phyloP scores from a whole-genome alignment of 2,888 invertebrate species.

The Cheilosia urbana region DNA sequence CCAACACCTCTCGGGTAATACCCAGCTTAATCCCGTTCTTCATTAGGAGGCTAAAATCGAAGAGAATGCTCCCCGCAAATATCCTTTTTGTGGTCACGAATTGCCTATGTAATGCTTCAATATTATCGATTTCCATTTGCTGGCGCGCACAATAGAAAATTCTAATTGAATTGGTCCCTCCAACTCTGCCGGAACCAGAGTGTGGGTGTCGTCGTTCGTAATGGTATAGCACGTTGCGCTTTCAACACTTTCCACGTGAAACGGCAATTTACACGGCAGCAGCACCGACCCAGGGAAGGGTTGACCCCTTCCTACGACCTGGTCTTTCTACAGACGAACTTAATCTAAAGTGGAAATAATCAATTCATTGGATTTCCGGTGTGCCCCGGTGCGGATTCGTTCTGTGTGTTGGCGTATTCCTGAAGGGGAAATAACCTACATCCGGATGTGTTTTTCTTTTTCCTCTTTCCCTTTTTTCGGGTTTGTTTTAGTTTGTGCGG shows the following conservation, averaged over 20 bases:
- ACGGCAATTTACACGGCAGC: slow-evolving; percentile 60
- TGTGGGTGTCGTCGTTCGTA: slow-evolving; percentile 10
- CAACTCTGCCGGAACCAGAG: neutral
- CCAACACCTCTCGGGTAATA: neutral
- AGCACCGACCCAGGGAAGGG: neutral
- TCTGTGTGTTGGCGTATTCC: slow-evolving; percentile 16
- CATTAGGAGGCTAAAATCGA: slow-evolving; percentile 8
- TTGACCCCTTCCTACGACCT: slow-evolving; percentile 9
- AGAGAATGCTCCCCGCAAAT: slow-evolving; percentile 26
- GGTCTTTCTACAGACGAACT: slow-evolving; percentile 52
- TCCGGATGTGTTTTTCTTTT: slow-evolving; percentile 37
- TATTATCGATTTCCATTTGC: slow-evolving; percentile 62
- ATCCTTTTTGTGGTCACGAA: slow-evolving; percentile 58
- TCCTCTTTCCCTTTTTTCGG: neutral
- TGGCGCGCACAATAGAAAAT: slow-evolving; percentile 27
- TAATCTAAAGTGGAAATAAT: slow-evolving; percentile 75
- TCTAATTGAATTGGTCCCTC: slow-evolving; percentile 54
- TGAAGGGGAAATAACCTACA: slow-evolving; percentile 59
- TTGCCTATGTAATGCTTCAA: slow-evolving; percentile 57
- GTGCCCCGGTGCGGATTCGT: slow-evolving; percentile 35
- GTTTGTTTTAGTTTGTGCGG: slow-evolving; percentile 19
- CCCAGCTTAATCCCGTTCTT: slow-evolving; percentile 4
- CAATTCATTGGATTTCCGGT: slow-evolving; percentile 70
- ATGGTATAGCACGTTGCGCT: slow-evolving; percentile 55
- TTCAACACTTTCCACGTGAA: slow-evolving; percentile 70